These are phyloP conservation scores for Semotilus atromaculatus DNA, from an alignment of 2,797 vertebrate species.

Conservation along the genomic window DNA sequence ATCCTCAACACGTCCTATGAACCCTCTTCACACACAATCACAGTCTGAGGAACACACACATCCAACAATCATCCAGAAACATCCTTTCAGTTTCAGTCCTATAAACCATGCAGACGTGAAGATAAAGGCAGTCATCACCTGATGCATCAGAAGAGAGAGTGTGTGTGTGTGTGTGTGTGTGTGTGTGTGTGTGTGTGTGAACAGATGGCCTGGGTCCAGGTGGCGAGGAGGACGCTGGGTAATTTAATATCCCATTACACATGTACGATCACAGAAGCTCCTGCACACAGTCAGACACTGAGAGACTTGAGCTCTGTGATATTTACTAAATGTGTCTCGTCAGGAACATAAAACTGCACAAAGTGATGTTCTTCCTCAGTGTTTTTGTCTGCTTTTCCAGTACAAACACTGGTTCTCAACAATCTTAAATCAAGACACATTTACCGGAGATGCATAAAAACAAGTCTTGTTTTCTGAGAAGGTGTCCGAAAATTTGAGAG, in stretches of 20 bases:
- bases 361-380: background rate
- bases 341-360: background rate
- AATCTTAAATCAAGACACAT: background rate
- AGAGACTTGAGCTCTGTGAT: background rate
- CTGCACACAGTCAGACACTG: background rate
- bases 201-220: slow-evolving; percentile 53
- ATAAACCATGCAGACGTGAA: background rate
- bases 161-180: too few relatives aligned
- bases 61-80: background rate
- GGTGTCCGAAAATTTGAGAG: too few relatives aligned
- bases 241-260: slow-evolving; percentile 51
- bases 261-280: slow-evolving; percentile 11
- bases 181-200: background rate
- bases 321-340: background rate
- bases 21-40: background rate
- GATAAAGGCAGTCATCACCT: background rate
- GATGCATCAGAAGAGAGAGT: too few relatives aligned
- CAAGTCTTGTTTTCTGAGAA: background rate
- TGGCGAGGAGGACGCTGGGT: slow-evolving; percentile 45
- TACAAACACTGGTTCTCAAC: background rate
- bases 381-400: background rate
- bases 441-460: background rate
- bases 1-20: background rate
- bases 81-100: too few relatives aligned
- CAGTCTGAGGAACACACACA: background rate